Evolutionary conservation across 2,113 vertebrate species (phyloP).

Genomic region (Hippocampus comes): DNA sequence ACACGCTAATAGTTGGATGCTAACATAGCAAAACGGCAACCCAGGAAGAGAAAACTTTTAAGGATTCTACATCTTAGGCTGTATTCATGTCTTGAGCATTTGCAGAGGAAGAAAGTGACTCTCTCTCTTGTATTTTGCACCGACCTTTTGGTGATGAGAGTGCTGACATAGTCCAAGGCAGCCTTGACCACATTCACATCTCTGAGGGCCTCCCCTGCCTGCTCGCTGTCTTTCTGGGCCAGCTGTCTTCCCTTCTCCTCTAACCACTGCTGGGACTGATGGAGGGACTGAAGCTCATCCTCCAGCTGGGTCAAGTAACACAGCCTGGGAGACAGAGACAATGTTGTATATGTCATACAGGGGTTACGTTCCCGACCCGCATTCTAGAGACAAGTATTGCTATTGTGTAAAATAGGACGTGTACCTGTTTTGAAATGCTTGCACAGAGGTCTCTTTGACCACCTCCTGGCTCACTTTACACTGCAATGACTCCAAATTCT

Average conservation of each 20-base stretch:
- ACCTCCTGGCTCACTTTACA: slow-evolving; percentile 75
- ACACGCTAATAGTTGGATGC: no score
- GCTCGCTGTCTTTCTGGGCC: slow-evolving; percentile 80
- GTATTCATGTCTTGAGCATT: neutral
- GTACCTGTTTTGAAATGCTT: slow-evolving; percentile 88
- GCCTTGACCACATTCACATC: slow-evolving; percentile 78
- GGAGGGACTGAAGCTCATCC: slow-evolving; percentile 86
- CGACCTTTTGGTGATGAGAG: slow-evolving; percentile 82
- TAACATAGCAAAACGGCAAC: no score
- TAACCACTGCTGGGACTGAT: slow-evolving; percentile 89
- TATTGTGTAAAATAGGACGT: neutral
- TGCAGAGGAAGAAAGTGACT: no score
- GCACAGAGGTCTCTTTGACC: slow-evolving; percentile 77
- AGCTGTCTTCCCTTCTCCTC: slow-evolving; percentile 89
- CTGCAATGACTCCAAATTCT: slow-evolving; percentile 80
- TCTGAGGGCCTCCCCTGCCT: slow-evolving; percentile 77
- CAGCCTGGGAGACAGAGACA: slow-evolving; percentile 70
- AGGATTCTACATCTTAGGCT: neutral
- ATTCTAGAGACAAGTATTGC: neutral
- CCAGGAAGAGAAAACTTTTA: no score
- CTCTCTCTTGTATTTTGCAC: slow-evolving; percentile 3
- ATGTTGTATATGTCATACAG: neutral
- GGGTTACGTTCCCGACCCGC: no score
- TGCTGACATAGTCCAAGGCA: slow-evolving; percentile 81
- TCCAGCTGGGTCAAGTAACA: slow-evolving; percentile 88